Percentiles rank a stretch among this genome's conserved stretches.
phyloP scores from a whole-genome alignment of 2,888 invertebrate genomes.

The Agrenia bidenticulata region DNA sequence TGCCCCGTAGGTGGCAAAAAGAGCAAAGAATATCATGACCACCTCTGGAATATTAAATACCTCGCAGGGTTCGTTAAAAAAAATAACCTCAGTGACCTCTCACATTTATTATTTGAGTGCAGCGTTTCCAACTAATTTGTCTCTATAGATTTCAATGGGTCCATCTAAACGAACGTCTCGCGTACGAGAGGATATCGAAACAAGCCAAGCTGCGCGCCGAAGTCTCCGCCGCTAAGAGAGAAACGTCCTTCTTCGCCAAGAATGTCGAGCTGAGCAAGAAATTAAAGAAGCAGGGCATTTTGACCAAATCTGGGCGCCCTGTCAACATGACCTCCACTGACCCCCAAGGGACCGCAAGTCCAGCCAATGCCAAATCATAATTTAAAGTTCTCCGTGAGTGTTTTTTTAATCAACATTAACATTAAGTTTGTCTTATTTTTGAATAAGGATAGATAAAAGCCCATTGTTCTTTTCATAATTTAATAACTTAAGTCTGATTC shows the following conservation, averaged over 20 bases:
- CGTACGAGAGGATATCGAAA: conserved; percentile 86
- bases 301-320: conserved; percentile 19
- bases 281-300: conserved; percentile 59
- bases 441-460: no score
- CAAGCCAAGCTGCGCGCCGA: conserved; percentile 82
- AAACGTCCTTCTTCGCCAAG: conserved; percentile 80
- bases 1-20: conserved; percentile 81
- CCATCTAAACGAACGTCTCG: conserved; percentile 88
- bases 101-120: no score
- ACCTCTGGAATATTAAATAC: conserved; percentile 95
- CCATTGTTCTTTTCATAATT: no score
- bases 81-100: background rate
- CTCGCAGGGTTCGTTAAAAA: conserved; percentile 65
- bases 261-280: conserved; percentile 78
- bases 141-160: conserved; percentile 85
- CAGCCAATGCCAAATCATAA: no score
- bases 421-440: no score
- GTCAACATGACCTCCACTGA: no score
- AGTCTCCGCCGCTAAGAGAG: conserved; percentile 87
- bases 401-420: no score
- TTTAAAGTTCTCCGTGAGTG: no score
- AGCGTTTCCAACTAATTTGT: no score
- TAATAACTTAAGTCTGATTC: no score
- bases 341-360: no score
- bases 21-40: conserved; percentile 82